Base-by-base conservation (phyloP, 2,888 invertebrate genomes). In the Eupithecia inturbata region DNA sequence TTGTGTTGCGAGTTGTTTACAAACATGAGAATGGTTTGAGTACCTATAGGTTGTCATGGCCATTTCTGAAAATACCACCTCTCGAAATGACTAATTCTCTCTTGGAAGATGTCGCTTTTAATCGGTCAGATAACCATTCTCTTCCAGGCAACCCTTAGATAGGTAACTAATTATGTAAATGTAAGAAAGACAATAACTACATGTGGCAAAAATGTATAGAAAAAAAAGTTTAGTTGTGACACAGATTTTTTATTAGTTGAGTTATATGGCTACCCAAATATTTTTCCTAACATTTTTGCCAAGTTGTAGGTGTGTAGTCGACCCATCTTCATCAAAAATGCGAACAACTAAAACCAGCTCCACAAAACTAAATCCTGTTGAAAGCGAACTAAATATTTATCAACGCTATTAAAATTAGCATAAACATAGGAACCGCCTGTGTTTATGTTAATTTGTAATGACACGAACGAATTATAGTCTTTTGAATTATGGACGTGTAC, bases 401-500 rank as follows among this genome's bases (percentile, higher is more conserved):
- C 31, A 33, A 22, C 67, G 63, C 33, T 19, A 72, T 72, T 75
- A 75, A 69, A 10, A 72, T 75, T 75, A 72, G 33, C 75, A 75
- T 75, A 70, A 75, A 72, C 75, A 72, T 67, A 64, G 67, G 62
- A 66, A 67, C 57, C 41, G 26, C 22, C 72, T 57, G 36, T 72
- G 75, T 75, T 72, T 70, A 75, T 75, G 75, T 63, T 72, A 75
- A 75, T 71, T 12, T 41, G 31, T 71, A 69, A 71, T 71, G 60
- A 67, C 62, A 60, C 10, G 33, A 45, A 49, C 45, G 68, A 72
- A 70, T 68, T 70, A 62, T 63, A 66, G 66, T 22, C 39, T 39
- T 66, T 60, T 68, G 36, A 57, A 53, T 57, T 57, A 57, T 57
- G 14, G 26, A 57, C 14, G 10, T 26, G 22, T 57, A 57, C 57